Evolutionary conservation across 1,140 invertebrate species (phyloP).

Genomic region (Portunus trituberculatus): DNA sequence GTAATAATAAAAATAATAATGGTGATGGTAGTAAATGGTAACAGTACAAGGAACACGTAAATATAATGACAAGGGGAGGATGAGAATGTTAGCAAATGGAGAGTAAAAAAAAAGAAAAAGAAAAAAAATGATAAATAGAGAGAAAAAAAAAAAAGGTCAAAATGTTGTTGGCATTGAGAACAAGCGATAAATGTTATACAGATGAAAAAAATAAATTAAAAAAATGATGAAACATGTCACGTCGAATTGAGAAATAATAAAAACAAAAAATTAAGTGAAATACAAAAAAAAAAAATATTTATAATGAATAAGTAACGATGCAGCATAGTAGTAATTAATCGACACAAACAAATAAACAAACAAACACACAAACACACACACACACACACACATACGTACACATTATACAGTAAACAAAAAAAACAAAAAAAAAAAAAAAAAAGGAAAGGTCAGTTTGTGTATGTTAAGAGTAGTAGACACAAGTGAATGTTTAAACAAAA

Average conservation of each 20-base stretch:
- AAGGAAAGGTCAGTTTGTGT: neutral
- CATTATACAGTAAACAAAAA: neutral
- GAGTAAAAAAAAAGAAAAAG: neutral
- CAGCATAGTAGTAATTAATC: too few relatives aligned
- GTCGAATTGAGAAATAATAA: slow-evolving; percentile 41
- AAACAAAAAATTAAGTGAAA: slow-evolving; percentile 39
- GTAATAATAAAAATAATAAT: too few relatives aligned
- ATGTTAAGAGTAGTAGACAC: neutral
- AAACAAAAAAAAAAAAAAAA: neutral
- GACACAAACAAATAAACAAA: too few relatives aligned
- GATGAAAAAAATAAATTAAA: neutral
- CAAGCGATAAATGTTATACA: neutral
- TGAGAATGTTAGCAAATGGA: slow-evolving; percentile 55
- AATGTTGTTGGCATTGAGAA: neutral
- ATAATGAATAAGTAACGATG: too few relatives aligned
- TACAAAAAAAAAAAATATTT: neutral
- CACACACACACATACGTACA: neutral
- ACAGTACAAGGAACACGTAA: too few relatives aligned
- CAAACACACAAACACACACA: too few relatives aligned
- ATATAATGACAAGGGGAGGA: too few relatives aligned
- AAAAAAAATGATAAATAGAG: too few relatives aligned
- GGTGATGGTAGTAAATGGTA: too few relatives aligned
- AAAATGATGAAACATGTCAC: slow-evolving; percentile 14
- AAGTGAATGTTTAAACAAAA: neutral
- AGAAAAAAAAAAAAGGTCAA: neutral